Evolutionary conservation across 2,888 invertebrate species (phyloP).

Genomic region (Agrilus mali): DNA sequence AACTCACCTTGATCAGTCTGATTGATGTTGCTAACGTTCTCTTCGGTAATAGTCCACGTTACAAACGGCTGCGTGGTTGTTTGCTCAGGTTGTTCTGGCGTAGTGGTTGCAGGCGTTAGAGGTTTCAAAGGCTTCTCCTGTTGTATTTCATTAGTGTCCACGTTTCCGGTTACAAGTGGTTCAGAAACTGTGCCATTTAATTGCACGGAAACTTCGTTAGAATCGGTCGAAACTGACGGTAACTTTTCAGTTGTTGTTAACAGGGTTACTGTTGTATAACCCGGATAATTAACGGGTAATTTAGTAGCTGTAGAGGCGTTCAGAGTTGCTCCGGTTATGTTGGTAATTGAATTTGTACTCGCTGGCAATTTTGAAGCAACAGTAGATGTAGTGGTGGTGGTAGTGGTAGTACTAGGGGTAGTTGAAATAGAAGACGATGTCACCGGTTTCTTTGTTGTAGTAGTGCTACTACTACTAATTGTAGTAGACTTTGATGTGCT

Average conservation of each 20-base stretch:
- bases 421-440: slow-evolving; percentile 2
- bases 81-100: slow-evolving; percentile 16
- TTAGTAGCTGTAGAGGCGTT: slow-evolving; percentile 1
- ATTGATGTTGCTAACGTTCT: slow-evolving; percentile 4
- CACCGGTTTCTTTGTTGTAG: background rate
- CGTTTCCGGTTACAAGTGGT: slow-evolving; percentile 21
- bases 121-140: slow-evolving; percentile 14
- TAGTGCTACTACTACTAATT: no score
- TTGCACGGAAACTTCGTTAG: slow-evolving; percentile 17
- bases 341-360: no score
- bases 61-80: slow-evolving; percentile 12
- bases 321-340: background rate
- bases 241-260: slow-evolving; percentile 16
- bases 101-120: slow-evolving; percentile 8
- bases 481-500: slow-evolving; percentile 3
- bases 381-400: slow-evolving; percentile 2
- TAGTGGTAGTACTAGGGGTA: slow-evolving; percentile 2
- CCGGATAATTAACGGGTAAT: slow-evolving; percentile 3
- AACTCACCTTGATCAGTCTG: no score
- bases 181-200: slow-evolving; percentile 17
- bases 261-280: slow-evolving; percentile 11
- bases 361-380: slow-evolving; percentile 1
- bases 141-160: slow-evolving; percentile 26
- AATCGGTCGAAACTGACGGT: slow-evolving; percentile 14
- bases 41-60: slow-evolving; percentile 14